Evolutionary conservation across 2,113 vertebrate species (phyloP).

Genomic region (Rhinolophus ferrumequinum): DNA sequence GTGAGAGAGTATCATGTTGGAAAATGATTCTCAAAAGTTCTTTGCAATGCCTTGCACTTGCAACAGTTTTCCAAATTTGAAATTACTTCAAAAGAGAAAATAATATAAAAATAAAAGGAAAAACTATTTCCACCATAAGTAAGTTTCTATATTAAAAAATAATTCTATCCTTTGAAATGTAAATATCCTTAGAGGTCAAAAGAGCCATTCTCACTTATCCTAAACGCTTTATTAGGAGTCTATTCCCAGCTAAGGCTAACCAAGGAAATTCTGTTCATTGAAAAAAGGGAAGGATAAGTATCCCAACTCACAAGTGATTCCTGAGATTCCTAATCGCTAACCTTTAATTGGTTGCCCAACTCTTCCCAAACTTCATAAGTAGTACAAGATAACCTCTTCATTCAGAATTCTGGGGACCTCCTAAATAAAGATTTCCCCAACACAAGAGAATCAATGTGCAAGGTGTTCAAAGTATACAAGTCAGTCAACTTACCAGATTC

Average conservation of each 20-base stretch:
- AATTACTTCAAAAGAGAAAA: slow-evolving; percentile 19
- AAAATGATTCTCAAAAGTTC: slow-evolving; percentile 3
- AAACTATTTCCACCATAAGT: neutral
- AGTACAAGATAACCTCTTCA: neutral
- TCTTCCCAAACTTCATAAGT: neutral
- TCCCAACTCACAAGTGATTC: neutral
- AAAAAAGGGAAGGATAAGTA: neutral
- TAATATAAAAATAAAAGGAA: neutral
- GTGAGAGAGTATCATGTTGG: neutral
- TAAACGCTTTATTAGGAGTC: neutral
- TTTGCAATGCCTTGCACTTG: neutral
- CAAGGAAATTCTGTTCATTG: slow-evolving; percentile 1
- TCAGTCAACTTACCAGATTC: slow-evolving; percentile 90
- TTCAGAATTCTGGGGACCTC: neutral
- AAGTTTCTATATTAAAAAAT: slow-evolving; percentile 9
- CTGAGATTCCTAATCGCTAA: neutral
- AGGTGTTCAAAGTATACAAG: neutral
- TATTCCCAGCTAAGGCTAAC: neutral
- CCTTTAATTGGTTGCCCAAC: neutral
- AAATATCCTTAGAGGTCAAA: slow-evolving; percentile 1
- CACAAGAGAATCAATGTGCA: neutral
- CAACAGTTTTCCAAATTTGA: neutral
- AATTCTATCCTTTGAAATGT: neutral
- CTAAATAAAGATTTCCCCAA: neutral
- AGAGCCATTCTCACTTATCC: neutral